phyloP scores from a whole-genome alignment of 2,888 invertebrate genomes.

The Lagria hirta region DNA sequence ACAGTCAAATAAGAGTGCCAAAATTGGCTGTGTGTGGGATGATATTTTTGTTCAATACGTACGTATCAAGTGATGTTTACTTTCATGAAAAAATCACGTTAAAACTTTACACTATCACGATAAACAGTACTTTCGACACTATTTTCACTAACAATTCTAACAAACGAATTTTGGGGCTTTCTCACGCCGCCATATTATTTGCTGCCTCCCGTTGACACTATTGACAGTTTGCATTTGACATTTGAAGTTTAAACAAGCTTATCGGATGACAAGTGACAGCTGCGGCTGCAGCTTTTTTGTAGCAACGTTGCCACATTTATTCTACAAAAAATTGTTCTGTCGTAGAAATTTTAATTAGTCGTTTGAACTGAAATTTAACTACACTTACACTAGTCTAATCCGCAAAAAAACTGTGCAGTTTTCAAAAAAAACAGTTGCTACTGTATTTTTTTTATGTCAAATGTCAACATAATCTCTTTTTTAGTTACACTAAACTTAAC shows the following conservation, averaged over 20 bases:
- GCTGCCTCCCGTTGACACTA: constrained; percentile 9
- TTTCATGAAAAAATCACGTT: constrained; percentile 31
- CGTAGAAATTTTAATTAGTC: too few species aligned
- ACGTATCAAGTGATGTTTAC: constrained; percentile 29
- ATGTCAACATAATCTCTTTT: too few species aligned
- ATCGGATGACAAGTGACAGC: too few species aligned
- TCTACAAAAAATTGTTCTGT: too few species aligned
- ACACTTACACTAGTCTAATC: too few species aligned
- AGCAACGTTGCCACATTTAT: not conserved
- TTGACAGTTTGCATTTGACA: constrained; percentile 20
- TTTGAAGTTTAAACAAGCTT: constrained; percentile 1
- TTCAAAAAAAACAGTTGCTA: too few species aligned
- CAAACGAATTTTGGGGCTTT: constrained; percentile 22
- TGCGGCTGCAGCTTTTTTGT: not conserved
- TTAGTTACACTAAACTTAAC: too few species aligned
- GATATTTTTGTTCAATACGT: constrained; percentile 19
- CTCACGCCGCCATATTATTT: constrained; percentile 33
- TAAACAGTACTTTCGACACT: constrained; percentile 23
- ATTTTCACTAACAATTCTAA: constrained; percentile 29
- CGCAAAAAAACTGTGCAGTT: too few species aligned
- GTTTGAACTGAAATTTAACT: too few species aligned
- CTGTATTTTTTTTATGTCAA: too few species aligned
- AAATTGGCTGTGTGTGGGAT: constrained; percentile 19
- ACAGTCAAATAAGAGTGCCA: constrained; percentile 5
- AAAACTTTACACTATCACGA: constrained; percentile 27